These are phyloP conservation scores for Glaucidium brasilianum DNA, from an alignment of 2,113 vertebrate genomes.

Conservation along the genomic window DNA sequence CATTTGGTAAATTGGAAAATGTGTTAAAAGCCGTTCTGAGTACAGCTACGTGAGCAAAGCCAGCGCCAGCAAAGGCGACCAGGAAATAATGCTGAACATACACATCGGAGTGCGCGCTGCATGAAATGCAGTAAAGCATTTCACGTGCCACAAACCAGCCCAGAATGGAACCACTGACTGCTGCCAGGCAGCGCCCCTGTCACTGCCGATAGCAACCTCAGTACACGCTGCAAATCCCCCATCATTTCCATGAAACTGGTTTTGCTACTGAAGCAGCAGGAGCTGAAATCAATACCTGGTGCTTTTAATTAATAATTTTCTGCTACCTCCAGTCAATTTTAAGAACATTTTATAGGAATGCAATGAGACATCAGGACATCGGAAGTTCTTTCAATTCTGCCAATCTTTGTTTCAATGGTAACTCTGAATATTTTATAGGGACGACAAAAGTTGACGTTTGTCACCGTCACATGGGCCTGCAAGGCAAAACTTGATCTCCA, in stretches of 20 bases:
- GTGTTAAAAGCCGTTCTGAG: not conserved
- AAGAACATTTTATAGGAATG: not conserved
- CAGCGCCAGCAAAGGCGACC: not conserved
- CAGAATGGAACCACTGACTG: rapidly evolving
- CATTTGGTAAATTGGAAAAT: not conserved
- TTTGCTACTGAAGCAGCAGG: not conserved
- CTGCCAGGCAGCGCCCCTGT: no score
- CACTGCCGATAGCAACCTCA: rapidly evolving
- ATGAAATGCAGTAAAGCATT: rapidly evolving
- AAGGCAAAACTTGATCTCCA: not conserved
- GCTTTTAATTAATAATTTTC: not conserved
- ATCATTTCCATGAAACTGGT: no score
- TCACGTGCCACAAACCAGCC: rapidly evolving
- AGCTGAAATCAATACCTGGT: not conserved
- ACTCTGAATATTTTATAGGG: not conserved
- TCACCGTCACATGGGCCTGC: not conserved
- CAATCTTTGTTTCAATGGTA: not conserved
- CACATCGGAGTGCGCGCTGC: rapidly evolving
- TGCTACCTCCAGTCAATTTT: not conserved
- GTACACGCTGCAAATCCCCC: not conserved
- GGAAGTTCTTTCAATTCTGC: not conserved
- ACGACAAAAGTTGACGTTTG: not conserved
- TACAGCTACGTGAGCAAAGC: no score
- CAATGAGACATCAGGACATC: not conserved
- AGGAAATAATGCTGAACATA: not conserved